Base-by-base conservation (phyloP, 2,113 vertebrate genomes). In the Eubucco bourcierii region DNA sequence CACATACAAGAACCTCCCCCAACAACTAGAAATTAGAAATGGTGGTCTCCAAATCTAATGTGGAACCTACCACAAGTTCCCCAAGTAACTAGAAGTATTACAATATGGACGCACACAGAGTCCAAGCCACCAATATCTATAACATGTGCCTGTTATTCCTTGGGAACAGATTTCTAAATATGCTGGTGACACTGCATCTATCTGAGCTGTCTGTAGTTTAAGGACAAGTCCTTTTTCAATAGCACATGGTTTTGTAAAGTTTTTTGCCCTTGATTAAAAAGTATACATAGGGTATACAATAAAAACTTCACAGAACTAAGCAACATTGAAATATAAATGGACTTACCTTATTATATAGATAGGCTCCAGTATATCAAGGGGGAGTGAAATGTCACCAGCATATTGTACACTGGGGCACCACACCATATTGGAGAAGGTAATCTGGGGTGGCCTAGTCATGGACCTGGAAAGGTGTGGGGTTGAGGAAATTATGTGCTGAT, bases 281-380 rank as follows among this genome's bases (percentile, higher is more conserved):
- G 87, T 53, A 84, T 34, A 71, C 9, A 58, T 28, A 88, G 86
- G 88, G 88, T 93, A 77, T 41, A 79, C 33, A 91, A 77, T 15
- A 95, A 95, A 93, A 96, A 96, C 90, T 96, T 97, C 82, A 95
- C 93, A 96, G 94, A 96, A 93, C 96, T 95, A 91, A 95, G 96
- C 80, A 96, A 95, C 91, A 95, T 81, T 95, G 88, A 94, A 95
- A 96, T 94, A 90, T 73, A 74, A 39, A 71, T 6, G 90, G 94
- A 90, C 84, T 87, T 90, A 91, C 80, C 91, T 96, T 75, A 88
- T 50, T 79, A 63, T 64, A 74, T 37, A 77, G 61, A 60, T 67
- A 88, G 90, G 77, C 77, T 95, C 90, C 88, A 93, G 78, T 67
- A 94, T 68, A 91, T 95, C 83, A 95, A 93, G 88, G 59, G 13